A percentile compares a stretch with the other conserved stretches of the same genome.
phyloP scores from a whole-genome alignment of 1,140 invertebrate genomes.

The Leucophenga varia region DNA sequence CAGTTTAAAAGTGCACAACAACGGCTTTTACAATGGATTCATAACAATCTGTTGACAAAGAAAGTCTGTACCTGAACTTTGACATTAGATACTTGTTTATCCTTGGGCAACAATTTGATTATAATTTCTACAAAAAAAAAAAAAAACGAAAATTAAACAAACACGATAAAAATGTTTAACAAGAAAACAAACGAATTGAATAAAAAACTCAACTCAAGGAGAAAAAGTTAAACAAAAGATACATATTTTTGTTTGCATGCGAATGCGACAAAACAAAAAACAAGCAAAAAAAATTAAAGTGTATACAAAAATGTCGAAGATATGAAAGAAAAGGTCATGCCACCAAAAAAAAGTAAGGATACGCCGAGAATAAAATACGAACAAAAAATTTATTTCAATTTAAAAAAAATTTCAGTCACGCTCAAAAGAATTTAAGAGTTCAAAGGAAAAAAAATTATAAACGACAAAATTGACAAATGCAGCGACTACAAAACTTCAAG shows the following conservation, averaged over 20 bases:
- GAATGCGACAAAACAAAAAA: constrained; percentile 17
- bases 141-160: constrained; percentile 36
- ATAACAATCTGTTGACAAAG: too few species aligned
- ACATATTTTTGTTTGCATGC: constrained; percentile 15
- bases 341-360: constrained; percentile 18
- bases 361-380: too few species aligned
- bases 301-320: too few species aligned
- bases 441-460: too few species aligned
- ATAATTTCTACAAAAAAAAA: constrained; percentile 32
- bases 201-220: too few species aligned
- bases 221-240: too few species aligned
- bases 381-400: constrained; percentile 49
- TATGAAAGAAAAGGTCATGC: neutral
- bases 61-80: constrained; percentile 42
- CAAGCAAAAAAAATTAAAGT: constrained; percentile 29
- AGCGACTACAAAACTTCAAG: too few species aligned
- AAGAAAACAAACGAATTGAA: too few species aligned
- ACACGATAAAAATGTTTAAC: constrained; percentile 52
- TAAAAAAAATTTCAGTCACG: constrained; percentile 53
- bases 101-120: constrained; percentile 46
- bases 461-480: too few species aligned
- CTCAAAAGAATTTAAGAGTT: too few species aligned
- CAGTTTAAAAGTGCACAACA: too few species aligned
- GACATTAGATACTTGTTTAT: constrained; percentile 32
- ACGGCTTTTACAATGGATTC: too few species aligned